phyloP scores from a whole-genome alignment of 2,888 invertebrate genomes.

The Eurois occulta region DNA sequence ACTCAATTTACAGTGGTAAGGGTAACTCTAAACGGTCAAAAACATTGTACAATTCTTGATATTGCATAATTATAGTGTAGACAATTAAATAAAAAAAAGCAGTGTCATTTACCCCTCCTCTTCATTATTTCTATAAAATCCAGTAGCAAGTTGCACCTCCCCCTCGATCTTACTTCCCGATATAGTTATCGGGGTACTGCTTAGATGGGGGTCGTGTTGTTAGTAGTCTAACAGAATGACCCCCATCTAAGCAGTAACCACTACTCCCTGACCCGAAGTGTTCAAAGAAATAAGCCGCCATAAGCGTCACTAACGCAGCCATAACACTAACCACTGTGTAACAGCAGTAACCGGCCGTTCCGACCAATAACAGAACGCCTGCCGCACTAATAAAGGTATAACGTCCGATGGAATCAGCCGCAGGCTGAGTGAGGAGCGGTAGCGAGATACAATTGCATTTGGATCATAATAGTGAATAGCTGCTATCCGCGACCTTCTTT shows the following conservation, averaged over 20 bases:
- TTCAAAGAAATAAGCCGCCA: conserved; percentile 48
- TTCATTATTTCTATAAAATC: not conserved
- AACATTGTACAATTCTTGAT: not conserved
- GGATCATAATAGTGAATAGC: not conserved
- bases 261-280: conserved; percentile 1
- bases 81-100: not conserved
- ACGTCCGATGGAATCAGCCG: conserved; percentile 46
- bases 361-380: conserved; percentile 65
- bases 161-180: not conserved
- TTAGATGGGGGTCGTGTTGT: not conserved
- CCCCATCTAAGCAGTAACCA: conserved; percentile 3
- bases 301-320: conserved; percentile 27
- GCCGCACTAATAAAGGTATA: conserved; percentile 67
- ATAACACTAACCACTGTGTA: conserved; percentile 65
- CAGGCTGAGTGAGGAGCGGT: conserved; percentile 20
- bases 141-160: not conserved
- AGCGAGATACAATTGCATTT: not conserved
- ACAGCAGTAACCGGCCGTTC: conserved; percentile 54
- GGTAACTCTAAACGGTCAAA: not conserved
- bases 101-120: not conserved
- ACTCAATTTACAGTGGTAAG: not conserved
- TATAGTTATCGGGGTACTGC: not conserved
- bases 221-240: not conserved
- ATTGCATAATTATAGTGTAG: not conserved
- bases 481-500: no score